A percentile compares a stretch with the other conserved stretches of the same genome.
phyloP scores from a whole-genome alignment of 2,113 vertebrate species.

The Myrmophylax atrothorax region DNA sequence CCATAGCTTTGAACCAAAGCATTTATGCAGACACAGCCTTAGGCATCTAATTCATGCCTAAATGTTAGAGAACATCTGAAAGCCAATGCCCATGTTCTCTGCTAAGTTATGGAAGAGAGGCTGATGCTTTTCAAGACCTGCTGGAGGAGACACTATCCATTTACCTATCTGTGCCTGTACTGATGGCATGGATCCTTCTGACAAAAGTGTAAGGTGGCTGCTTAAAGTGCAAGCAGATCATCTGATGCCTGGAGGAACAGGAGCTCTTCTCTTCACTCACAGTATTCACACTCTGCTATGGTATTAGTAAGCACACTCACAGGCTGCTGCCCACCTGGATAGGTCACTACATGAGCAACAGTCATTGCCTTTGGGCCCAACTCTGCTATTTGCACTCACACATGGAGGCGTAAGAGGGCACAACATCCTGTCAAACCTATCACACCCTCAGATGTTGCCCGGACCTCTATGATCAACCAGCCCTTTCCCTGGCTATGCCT shows the following conservation, averaged over 20 bases:
- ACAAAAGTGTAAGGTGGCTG: neutral
- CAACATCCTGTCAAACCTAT: neutral
- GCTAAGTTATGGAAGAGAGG: neutral
- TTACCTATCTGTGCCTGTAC: neutral
- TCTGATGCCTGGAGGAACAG: neutral
- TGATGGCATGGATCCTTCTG: neutral
- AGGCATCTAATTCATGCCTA: neutral
- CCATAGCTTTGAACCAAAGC: slow-evolving; percentile 6
- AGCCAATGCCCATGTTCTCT: neutral
- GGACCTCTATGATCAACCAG: neutral
- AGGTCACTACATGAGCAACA: neutral
- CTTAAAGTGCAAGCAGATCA: neutral
- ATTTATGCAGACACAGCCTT: neutral
- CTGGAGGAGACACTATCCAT: neutral
- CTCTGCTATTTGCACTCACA: neutral
- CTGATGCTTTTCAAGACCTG: neutral
- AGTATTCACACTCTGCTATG: neutral
- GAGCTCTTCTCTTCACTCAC: neutral
- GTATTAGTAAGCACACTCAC: neutral
- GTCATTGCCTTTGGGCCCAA: neutral
- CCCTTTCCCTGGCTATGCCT: neutral
- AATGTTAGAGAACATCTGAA: neutral
- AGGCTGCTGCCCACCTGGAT: neutral
- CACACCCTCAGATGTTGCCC: neutral
- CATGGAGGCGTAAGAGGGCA: neutral